Percentiles rank a stretch among this genome's conserved stretches.
Evolutionary conservation across 2,797 vertebrate genomes (phyloP).

Genomic region (Microcaecilia unicolor): DNA sequence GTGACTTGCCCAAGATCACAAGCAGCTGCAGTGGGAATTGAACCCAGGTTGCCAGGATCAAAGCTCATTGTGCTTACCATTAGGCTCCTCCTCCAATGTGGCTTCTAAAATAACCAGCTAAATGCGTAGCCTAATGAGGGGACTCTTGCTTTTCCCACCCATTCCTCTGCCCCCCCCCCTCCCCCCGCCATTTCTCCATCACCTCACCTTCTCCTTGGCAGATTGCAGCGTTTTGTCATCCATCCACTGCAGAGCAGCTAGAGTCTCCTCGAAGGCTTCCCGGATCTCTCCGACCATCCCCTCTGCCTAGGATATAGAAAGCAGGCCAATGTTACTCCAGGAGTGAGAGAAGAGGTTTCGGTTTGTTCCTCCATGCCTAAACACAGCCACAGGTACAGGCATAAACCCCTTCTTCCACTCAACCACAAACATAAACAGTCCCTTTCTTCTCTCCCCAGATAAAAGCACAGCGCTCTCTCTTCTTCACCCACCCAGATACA

Average conservation of each 20-base stretch:
- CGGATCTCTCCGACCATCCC: conserved; percentile 91
- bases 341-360: neutral
- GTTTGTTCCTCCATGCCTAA: no score
- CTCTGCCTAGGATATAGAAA: conserved; percentile 64
- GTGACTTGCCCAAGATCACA: no score
- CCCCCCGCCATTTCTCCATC: neutral
- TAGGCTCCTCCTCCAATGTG: no score
- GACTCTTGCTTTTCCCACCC: neutral
- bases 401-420: no score
- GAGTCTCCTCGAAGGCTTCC: conserved; percentile 73
- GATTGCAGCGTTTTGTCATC: conserved; percentile 76
- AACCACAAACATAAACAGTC: neutral
- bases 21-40: no score
- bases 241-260: conserved; percentile 85
- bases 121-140: no score
- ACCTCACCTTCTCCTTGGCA: conserved; percentile 85
- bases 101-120: no score
- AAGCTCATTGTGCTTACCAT: no score
- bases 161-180: conserved; percentile 11
- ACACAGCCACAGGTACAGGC: neutral
- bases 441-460: neutral
- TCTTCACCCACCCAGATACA: no score
- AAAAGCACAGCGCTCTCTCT: no score
- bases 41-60: no score
- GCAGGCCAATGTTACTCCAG: neutral